A percentile compares a stretch with the other conserved stretches of the same genome.
These are phyloP conservation scores for Diplodus puntazzo DNA, from an alignment of 2,797 vertebrate species.

Conservation along the genomic window DNA sequence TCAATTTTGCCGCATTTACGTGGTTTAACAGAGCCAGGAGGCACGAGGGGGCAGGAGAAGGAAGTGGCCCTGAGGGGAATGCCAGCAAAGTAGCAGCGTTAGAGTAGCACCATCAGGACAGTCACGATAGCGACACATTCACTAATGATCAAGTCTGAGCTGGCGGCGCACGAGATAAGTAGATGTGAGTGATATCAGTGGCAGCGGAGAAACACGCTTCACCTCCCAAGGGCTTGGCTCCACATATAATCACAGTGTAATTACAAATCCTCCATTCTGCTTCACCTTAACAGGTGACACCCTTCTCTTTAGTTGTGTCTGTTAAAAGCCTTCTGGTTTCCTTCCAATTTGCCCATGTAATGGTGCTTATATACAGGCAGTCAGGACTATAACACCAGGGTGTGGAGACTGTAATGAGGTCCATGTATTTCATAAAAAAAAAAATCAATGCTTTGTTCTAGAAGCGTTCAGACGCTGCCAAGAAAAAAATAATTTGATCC, in stretches of 20 bases:
- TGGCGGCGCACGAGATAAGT: conserved; percentile 62
- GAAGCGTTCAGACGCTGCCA: conserved; percentile 9
- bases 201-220: conserved; percentile 41
- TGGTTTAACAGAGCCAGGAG: conserved; percentile 22
- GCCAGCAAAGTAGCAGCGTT: conserved; percentile 57
- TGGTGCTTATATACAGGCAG: conserved; percentile 5
- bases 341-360: conserved; percentile 44
- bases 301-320: conserved; percentile 37
- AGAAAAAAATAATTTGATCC: conserved; percentile 40
- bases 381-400: conserved; percentile 7
- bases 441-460: conserved; percentile 51
- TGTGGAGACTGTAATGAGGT: conserved; percentile 30
- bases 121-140: conserved; percentile 62
- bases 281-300: conserved; percentile 63
- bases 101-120: conserved; percentile 57
- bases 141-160: conserved; percentile 73
- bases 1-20: conserved; percentile 44
- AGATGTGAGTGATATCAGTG: conserved; percentile 69
- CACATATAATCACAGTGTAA: conserved; percentile 63
- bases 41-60: conserved; percentile 23
- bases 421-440: conserved; percentile 50
- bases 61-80: conserved; percentile 53
- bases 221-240: conserved; percentile 61
- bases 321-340: conserved; percentile 42
- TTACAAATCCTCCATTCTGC: conserved; percentile 63